Evolutionary conservation across 2,113 vertebrate genomes (phyloP).

Genomic region (Psittacara wagleri): DNA sequence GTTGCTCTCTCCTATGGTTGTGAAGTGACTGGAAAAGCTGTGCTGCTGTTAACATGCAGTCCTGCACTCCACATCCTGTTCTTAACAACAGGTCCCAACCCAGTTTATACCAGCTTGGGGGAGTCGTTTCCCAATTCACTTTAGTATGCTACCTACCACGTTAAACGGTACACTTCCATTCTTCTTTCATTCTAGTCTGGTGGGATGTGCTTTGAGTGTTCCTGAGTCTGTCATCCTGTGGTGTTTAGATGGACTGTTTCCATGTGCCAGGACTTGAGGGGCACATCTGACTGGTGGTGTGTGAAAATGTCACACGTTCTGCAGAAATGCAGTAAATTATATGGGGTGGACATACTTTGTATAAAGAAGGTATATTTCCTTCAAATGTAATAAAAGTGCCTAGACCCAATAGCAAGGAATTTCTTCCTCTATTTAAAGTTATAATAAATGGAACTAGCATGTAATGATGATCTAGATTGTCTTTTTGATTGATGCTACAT

Average conservation of each 20-base stretch:
- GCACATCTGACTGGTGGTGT: background rate
- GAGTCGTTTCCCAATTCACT: background rate
- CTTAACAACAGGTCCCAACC: background rate
- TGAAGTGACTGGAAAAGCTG: background rate
- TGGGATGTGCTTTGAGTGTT: background rate
- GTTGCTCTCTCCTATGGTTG: background rate
- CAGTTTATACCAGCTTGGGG: background rate
- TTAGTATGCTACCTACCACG: background rate
- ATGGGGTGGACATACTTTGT: background rate
- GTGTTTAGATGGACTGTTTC: background rate
- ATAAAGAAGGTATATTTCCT: background rate
- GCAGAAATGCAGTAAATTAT: background rate
- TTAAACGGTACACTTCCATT: background rate
- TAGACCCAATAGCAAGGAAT: background rate
- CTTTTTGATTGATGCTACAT: background rate
- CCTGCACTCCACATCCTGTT: background rate
- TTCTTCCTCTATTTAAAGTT: background rate
- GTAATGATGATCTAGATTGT: background rate
- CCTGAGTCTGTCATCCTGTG: background rate
- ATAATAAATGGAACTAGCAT: background rate
- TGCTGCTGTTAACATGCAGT: background rate
- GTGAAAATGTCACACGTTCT: background rate
- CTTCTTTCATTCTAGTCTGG: background rate
- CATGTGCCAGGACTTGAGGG: background rate
- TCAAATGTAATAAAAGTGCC: background rate